Conservation (phyloP, 2,113 vertebrate species). For the Pituophis catenifer region DNA sequence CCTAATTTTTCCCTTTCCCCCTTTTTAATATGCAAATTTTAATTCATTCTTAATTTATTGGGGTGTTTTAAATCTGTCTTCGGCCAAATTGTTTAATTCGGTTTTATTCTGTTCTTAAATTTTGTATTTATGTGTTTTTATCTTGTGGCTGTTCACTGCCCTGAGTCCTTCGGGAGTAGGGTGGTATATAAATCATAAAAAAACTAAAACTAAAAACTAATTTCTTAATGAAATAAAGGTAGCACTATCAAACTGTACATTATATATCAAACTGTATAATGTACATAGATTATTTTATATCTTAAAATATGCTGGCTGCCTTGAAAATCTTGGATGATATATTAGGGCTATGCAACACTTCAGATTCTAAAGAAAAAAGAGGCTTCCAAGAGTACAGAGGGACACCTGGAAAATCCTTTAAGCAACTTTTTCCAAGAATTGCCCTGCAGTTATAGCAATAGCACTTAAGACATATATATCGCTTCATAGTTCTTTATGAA, state of each 20-base stretch:
- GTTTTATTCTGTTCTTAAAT: too few relatives aligned
- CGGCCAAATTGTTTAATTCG: too few relatives aligned
- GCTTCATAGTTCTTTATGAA: neutral
- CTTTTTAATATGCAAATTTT: too few relatives aligned
- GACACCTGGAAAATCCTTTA: neutral
- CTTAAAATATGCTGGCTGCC: neutral
- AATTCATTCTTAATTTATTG: too few relatives aligned
- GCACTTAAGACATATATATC: neutral
- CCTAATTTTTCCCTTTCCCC: too few relatives aligned
- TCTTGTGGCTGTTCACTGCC: too few relatives aligned
- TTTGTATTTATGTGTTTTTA: too few relatives aligned
- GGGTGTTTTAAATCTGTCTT: too few relatives aligned
- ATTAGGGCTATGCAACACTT: neutral
- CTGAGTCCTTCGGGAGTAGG: too few relatives aligned
- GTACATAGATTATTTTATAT: neutral
- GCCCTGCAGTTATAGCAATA: neutral
- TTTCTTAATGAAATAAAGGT: neutral
- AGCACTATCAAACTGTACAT: neutral
- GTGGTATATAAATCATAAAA: too few relatives aligned
- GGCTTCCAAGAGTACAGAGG: neutral
- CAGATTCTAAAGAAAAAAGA: neutral
- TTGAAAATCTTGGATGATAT: neutral
- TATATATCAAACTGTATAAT: too few relatives aligned
- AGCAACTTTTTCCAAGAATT: neutral
- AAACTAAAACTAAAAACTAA: too few relatives aligned